Evolutionary conservation across 2,888 invertebrate species (phyloP), one percentile per base, ranked within the genome.

Genomic region (Polylopha cassiicola): DNA sequence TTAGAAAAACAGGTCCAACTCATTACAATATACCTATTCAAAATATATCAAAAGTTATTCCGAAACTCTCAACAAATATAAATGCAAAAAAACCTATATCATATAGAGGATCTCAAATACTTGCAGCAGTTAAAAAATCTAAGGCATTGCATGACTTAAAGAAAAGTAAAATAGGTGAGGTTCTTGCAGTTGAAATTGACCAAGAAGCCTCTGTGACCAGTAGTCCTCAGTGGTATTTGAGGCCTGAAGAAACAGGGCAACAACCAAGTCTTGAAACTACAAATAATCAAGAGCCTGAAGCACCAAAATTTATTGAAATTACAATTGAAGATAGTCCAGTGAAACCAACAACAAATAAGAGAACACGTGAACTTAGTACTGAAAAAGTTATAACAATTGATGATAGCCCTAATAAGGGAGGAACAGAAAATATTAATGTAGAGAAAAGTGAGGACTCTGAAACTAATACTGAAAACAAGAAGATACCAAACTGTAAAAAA

Each of bases 291-390:
- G 81, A 84, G 47, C 81, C 81, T 29, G 65, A 68, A 14, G 22
- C 41, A 14, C 34, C 44, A 2, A 61, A 63, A 3, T 64, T 63
- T 46, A 65, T 81, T 36, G 84, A 84, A 67, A 82, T 85, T 11
- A 76, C 70, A 16, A 84, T 86, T 51, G 85, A 86, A 48, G 81
- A 82, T 46, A 85, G 79, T 49, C 84, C 84, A 8, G 52, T 77
- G 3, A 82, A 82, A 53, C 65, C 71, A 37, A 17, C 47, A 5
- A 41, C 48, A n/a, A 50, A 42, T 13, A 71, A 70, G 45, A 56
- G 58, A 37, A 50, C 55, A 16, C 50, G 47, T 51, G 65, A 72
- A 47, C 50, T 71, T 14, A 65, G 62, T 9, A 48, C 58, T 17
- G 73, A 75, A 39, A 36, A 67, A n/a, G 55, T 76, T 23, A 76